Base-by-base conservation (phyloP, 2,113 vertebrate species). In the Anhinga anhinga region DNA sequence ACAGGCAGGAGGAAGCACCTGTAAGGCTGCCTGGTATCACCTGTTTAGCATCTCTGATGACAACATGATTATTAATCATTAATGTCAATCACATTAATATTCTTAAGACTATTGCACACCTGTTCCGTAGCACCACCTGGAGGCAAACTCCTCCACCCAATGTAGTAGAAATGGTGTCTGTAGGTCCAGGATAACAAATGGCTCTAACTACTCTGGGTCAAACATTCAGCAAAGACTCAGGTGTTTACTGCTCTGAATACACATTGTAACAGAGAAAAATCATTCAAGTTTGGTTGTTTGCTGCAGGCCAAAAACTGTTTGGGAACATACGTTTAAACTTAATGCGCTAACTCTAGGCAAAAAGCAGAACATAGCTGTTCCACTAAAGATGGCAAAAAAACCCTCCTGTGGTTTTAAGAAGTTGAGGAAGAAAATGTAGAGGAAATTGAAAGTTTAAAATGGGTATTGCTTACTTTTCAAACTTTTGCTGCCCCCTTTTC, bases 101-200 rank as follows among this genome's bases (percentile, higher is more conserved):
- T 49, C 61, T 50, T 11, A 62, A 10, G n/a, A 38, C 29, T 58
- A 21, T 2, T 26, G 34, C 70, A 93, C 34, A 78, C 25, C 72
- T 49, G 23, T 87, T 85, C 53, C 81, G 52, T 82, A 94, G 92
- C 82, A 82, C 81, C 93, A 80, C 8, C 96, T 94, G 82, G 74
- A 97, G 90, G 95, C 70, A 94, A 90, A 79, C 44, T 40, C 73
- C 36, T 55, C 81, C 2, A 0, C 21, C 16, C 26, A 26, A 1
- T 36, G 50, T 10, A 34, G 34, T 7, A 34, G 72, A 81, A 89
- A 58, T 0, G 3, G 14, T 78, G 15, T n/a, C 15, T 13, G 26
- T 3, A 79, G 14, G 74, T 52, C 7, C 23, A 80, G 53, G 44
- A 6, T 34, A 73, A 82, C 14, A 53, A 90, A 82, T 2, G 10